Base-by-base conservation (phyloP, 35 echinoderm and acorn worm species). In the Anneissia japonica region DNA sequence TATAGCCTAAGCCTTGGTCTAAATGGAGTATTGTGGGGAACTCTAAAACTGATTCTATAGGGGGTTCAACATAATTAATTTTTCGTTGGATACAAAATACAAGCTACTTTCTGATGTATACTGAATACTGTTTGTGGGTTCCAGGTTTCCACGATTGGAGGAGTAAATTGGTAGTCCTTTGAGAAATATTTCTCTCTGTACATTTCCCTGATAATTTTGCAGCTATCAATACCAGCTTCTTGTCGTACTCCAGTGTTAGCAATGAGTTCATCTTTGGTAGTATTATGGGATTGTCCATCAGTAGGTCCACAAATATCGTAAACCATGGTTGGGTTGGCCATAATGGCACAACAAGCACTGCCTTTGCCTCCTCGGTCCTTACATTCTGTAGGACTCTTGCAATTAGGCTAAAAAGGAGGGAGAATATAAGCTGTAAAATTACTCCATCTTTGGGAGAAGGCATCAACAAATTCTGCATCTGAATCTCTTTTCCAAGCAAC, bases 81-180 rank as follows among this genome's bases (percentile, higher is more conserved):
- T 64, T 9, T 23, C 51, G 51, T 64, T 64, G 6, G 26, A 19
- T 9, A 9, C 10, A 88, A 88, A 92, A 88, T 28, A 78, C 39
- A n/a, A 82, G 17, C 80, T 38, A 92, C 39, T 79, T 83, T n/a
- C 14, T 77, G 38, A 88, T 72, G 37, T 92, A 88, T 30, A 35
- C 75, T 12, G 26, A 37, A 14, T 88, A 88, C 73, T 91, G 90
- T 28, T 73, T 40, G 9, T 39, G 83, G 21, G 85, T 92, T 14
- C 79, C 82, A 13, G 72, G 32, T 41, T 86, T 37, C 81, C 91
- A 88, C 45, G 91, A 88, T 33, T 80, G 31, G 1, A 84, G 30
- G 32, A 89, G 55, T 26, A 84, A 81, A 0, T 93, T n/a, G 31
- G 40, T 77, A 74, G 86, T 83, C 72, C 28, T 17, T 46, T 76